Base-by-base conservation (phyloP, 2,113 vertebrate genomes). In the Chloroceryle aenea region DNA sequence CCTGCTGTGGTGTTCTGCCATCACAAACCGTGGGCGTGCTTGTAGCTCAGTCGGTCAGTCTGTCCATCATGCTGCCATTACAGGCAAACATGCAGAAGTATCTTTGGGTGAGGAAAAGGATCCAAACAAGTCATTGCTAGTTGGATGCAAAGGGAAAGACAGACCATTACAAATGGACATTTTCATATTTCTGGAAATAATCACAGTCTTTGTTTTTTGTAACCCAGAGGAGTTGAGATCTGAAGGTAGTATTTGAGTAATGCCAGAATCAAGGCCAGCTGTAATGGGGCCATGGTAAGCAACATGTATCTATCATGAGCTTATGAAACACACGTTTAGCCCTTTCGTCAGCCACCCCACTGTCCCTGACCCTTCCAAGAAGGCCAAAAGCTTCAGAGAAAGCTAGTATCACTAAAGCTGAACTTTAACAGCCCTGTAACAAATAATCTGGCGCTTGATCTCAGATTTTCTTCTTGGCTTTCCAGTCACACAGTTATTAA, bases 21-120 rank as follows among this genome's bases (percentile, higher is more conserved):
- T 43, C 61, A 68, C 0, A 0, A 89, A 71, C 43, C 16, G 42
- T 1, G 9, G 47, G 34, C 38, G 45, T 2, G 27, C 40, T 11
- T 16, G 38, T 12, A 66, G 73, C 66, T 74, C 30, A 43, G 45
- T 5, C 75, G 26, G 1, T 27, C 53, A 64, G 25, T 26, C 45
- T 14, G 43, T 26, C 81, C 38, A 63, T 68, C 38, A 34, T 8
- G 32, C 14, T 53, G 62, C 42, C 32, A 30, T n/a, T 61, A 76
- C 12, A 10, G 7, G 30, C 36, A 72, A 93, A 62, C 32, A 45
- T 2, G 2, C 11, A 23, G 23, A 84, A 85, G 53, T 23, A 76
- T 58, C 40, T 27, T 73, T 80, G 27, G 12, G 18, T 38, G 14
- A 9, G 8, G 27, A 17, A 32, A 47, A 53, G 50, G 30, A 10